A percentile compares a stretch with the other conserved stretches of the same genome.
phyloP scores from a whole-genome alignment of 2,888 invertebrate genomes.

The Chrysomela aeneicollis region DNA sequence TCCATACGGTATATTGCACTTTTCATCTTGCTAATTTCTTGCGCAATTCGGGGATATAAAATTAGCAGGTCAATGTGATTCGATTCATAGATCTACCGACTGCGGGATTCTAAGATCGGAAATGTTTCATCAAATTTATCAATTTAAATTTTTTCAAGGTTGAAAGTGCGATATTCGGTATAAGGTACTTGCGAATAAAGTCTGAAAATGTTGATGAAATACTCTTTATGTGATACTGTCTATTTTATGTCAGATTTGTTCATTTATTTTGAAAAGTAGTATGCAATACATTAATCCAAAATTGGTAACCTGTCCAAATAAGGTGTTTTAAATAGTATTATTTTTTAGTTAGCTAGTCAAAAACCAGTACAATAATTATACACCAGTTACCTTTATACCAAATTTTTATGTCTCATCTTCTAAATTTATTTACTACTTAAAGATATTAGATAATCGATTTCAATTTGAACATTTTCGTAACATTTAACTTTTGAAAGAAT shows the following conservation, averaged over 20 bases:
- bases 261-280: slow-evolving; percentile 13
- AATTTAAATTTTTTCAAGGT: no score
- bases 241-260: slow-evolving; percentile 16
- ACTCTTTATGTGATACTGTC: slow-evolving; percentile 56
- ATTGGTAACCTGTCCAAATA: slow-evolving; percentile 31
- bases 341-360: slow-evolving; percentile 36
- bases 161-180: neutral
- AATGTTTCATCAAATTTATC: no score
- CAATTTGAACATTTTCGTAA: no score
- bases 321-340: slow-evolving; percentile 29
- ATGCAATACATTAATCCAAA: slow-evolving; percentile 18
- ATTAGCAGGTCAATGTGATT: no score
- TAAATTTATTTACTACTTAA: neutral
- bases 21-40: neutral
- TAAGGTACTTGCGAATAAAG: slow-evolving; percentile 44
- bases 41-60: no score
- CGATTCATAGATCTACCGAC: no score
- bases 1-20: neutral
- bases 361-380: slow-evolving; percentile 36
- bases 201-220: slow-evolving; percentile 50
- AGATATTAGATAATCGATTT: slow-evolving; percentile 25
- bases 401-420: slow-evolving; percentile 1
- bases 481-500: no score
- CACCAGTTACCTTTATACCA: slow-evolving; percentile 36
- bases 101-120: no score